Conservation (phyloP, 2,113 vertebrate genomes). For the Halichoerus grypus region DNA sequence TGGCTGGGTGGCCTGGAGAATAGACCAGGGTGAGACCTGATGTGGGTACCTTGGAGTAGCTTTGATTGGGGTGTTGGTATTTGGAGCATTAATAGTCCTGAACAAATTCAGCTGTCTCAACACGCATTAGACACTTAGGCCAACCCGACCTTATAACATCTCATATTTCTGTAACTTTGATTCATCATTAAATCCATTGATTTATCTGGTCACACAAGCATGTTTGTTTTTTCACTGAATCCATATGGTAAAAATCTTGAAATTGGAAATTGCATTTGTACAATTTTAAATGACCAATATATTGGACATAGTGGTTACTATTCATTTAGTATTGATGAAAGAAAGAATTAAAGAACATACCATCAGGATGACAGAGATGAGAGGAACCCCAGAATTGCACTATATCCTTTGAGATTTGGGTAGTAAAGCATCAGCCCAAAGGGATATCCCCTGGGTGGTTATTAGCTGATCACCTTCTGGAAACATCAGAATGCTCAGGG, state of each 20-base stretch:
- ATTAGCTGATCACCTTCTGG: neutral
- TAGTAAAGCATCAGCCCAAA: neutral
- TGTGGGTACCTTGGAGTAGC: neutral
- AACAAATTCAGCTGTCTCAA: neutral
- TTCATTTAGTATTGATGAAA: neutral
- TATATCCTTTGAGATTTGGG: neutral
- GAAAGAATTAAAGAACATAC: neutral
- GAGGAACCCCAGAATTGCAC: neutral
- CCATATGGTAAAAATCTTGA: neutral
- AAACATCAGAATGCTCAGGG: neutral
- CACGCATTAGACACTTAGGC: neutral
- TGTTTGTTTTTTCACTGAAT: neutral
- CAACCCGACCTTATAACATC: neutral
- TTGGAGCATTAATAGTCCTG: neutral
- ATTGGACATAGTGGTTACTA: neutral
- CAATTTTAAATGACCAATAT: neutral
- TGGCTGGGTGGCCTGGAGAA: neutral
- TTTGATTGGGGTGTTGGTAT: neutral
- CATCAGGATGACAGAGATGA: neutral
- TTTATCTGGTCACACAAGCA: neutral
- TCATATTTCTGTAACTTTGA: neutral
- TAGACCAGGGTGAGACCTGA: accelerated
- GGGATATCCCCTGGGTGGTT: neutral
- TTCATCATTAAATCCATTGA: neutral
- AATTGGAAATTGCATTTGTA: neutral